These are phyloP conservation scores for Elymnias hypermnestra DNA, from an alignment of 1,140 invertebrate species.

Conservation along the genomic window DNA sequence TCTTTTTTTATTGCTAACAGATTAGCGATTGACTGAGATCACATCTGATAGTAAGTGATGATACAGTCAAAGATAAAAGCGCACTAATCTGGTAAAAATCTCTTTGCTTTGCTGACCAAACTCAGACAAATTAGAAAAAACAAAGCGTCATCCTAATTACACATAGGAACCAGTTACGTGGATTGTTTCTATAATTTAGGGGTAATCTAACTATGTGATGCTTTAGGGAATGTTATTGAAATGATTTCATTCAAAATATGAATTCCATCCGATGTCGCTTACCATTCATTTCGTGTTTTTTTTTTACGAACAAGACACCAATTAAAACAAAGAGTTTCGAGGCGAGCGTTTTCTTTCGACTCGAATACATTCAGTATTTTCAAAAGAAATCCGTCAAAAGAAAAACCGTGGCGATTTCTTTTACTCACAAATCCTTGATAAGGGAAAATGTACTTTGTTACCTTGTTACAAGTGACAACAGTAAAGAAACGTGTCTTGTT, in stretches of 20 bases:
- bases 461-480: slow-evolving; percentile 15
- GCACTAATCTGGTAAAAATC: no score
- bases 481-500: slow-evolving; percentile 13
- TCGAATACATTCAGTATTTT: slow-evolving; percentile 27
- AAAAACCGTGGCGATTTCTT: slow-evolving; percentile 24
- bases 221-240: no score
- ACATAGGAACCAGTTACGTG: no score
- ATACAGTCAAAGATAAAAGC: no score
- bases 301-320: slow-evolving; percentile 14
- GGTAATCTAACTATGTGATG: no score
- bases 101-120: no score
- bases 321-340: slow-evolving; percentile 20
- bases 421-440: slow-evolving; percentile 13
- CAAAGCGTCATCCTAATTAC: no score
- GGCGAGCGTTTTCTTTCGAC: slow-evolving; percentile 18
- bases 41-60: no score
- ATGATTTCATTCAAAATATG: not conserved
- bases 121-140: no score
- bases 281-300: slow-evolving; percentile 8
- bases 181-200: no score
- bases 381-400: slow-evolving; percentile 37
- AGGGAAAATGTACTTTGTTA: slow-evolving; percentile 39
- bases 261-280: slow-evolving; percentile 1
- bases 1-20: no score
- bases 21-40: no score